Evolutionary conservation across 1,140 invertebrate species (phyloP).

Genomic region (Medauroidea extradentata): DNA sequence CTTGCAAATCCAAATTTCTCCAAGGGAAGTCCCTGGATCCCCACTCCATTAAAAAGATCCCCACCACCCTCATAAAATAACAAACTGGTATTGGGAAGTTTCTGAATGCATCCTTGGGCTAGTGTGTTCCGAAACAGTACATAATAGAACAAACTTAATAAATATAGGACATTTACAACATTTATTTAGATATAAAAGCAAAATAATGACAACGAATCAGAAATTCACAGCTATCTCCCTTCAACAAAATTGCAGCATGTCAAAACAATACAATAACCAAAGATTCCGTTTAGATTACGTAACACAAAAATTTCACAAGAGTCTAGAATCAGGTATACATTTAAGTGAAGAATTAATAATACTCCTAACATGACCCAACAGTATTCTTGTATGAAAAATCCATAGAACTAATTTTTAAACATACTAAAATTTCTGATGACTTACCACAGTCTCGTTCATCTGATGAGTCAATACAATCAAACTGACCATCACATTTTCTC

Average conservation of each 20-base stretch:
- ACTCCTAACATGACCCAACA: background rate
- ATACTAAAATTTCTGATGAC: constrained; percentile 12
- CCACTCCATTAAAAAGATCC: background rate
- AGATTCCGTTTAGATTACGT: background rate
- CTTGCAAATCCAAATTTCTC: too few species aligned
- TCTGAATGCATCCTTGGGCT: background rate
- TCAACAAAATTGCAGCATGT: background rate
- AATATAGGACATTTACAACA: background rate
- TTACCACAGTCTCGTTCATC: constrained; percentile 44
- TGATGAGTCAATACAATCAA: constrained; percentile 42
- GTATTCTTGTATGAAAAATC: background rate
- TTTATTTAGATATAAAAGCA: background rate
- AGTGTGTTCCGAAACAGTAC: background rate
- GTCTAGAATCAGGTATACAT: too few species aligned
- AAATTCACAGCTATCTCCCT: background rate
- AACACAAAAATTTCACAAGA: too few species aligned
- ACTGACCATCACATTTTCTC: constrained; percentile 40
- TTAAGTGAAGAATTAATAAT: background rate
- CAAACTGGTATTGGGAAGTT: background rate
- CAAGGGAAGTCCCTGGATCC: too few species aligned
- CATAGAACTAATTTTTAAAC: background rate
- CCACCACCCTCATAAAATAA: background rate
- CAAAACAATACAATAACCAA: background rate
- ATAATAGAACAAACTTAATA: background rate
- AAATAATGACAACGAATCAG: background rate